These are phyloP conservation scores for Podarcis muralis DNA, from an alignment of 2,113 vertebrate species.

Conservation along the genomic window DNA sequence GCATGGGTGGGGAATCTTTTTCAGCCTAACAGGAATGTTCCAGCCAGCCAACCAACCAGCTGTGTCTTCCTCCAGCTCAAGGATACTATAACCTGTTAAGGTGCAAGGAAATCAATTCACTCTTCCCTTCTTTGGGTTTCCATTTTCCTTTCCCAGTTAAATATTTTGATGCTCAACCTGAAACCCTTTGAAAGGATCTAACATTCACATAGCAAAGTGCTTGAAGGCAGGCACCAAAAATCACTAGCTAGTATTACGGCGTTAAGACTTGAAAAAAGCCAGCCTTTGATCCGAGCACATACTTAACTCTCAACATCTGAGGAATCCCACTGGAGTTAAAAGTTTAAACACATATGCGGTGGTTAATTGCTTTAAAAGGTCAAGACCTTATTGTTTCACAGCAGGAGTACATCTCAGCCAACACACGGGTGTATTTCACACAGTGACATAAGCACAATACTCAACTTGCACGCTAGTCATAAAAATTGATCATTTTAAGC, in stretches of 20 bases:
- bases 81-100: background rate
- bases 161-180: background rate
- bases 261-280: background rate
- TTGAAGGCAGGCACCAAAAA: background rate
- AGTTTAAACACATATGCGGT: constrained; percentile 13
- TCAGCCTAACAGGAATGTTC: background rate
- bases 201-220: background rate
- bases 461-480: background rate
- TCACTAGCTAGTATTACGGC: background rate
- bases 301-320: constrained; percentile 14
- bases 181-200: background rate
- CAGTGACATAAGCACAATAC: background rate
- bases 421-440: background rate
- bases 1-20: too few species aligned
- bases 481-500: constrained; percentile 19
- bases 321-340: constrained; percentile 12
- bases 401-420: background rate
- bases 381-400: constrained; percentile 2
- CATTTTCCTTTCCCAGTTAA: background rate
- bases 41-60: background rate
- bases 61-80: background rate
- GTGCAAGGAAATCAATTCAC: background rate
- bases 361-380: background rate
- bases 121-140: background rate
- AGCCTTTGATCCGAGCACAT: constrained; percentile 10